Evolutionary conservation across 2,113 vertebrate species (phyloP), one percentile per base, ranked within the genome.

Genomic region (Cephalophus harveyi): DNA sequence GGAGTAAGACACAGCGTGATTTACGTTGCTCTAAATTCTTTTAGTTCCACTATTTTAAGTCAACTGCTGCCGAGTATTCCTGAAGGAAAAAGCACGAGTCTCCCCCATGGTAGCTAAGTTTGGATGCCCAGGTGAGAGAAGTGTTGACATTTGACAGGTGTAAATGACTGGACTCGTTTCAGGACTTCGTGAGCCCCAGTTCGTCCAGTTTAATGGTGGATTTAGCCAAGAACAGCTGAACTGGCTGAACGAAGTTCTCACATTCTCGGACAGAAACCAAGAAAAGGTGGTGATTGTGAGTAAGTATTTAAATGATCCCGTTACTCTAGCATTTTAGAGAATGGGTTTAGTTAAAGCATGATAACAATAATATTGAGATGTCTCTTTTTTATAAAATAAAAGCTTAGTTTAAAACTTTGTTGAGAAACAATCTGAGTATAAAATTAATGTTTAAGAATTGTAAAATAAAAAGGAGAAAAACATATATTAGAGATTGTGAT

Each of bases 161-260:
- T 98, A 86, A 98, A 50, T 12, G 52, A 2, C 15, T 97, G 78
- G 96, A 74, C 99, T 98, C n/a, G 12, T 98, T 98, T 89, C 97
- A 99, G 99, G 98, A 87, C 98, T 99, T 23, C 16, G 90, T 60
- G 98, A 99, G 97, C 97, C 98, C 67, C 98, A 98, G 71, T 99
- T 99, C 97, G 99, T 99, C 8, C 99, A 99, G 83, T 99, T 99
- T 97, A 99, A 99, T 6, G 99, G 99, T 48, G 99, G 99, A 91
- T 99, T 99, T 98, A 99, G 99, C 94, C 97, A 99, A 98, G 98
- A 98, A 1, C 99, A 99, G 98, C 98, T 99, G 93, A 98, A 98
- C 91, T 99, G 99, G 99, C 98, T 99, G 1, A 96, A 99, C 60
- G 98, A 98, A 89, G 98, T 99, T 78, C 99, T 99, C 88, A 98